Percentiles rank a stretch among this genome's conserved stretches.
Evolutionary conservation across 2,888 invertebrate species (phyloP).

Genomic region (Cheilosia vulpina): DNA sequence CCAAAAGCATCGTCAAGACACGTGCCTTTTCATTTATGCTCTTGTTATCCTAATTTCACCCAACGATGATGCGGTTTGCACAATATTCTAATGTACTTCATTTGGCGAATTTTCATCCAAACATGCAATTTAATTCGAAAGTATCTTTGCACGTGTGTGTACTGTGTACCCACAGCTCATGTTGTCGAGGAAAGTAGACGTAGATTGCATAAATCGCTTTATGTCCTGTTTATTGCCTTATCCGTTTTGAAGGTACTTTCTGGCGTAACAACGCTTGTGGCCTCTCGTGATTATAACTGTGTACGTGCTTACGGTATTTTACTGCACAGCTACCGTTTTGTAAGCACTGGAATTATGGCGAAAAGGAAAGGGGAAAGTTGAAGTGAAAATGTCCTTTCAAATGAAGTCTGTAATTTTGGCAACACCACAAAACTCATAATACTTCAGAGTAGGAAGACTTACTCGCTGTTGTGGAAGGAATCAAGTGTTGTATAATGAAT

Average conservation of each 20-base stretch:
- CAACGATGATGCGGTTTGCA: background rate
- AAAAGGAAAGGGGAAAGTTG: background rate
- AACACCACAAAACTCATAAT: too few species aligned
- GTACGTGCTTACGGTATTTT: background rate
- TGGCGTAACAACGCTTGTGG: background rate
- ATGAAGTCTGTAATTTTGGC: too few species aligned
- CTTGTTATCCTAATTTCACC: background rate
- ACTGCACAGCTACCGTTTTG: slow-evolving; percentile 1
- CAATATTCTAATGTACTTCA: background rate
- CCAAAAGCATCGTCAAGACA: too few species aligned
- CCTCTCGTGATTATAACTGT: background rate
- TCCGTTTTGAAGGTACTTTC: slow-evolving; percentile 4
- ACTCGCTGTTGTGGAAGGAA: too few species aligned
- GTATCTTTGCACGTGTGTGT: slow-evolving; percentile 1
- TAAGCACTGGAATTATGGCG: background rate
- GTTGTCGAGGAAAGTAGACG: background rate
- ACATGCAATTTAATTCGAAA: background rate
- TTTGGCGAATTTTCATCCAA: background rate
- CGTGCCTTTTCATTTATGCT: background rate
- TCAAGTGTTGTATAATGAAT: too few species aligned
- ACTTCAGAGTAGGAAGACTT: too few species aligned
- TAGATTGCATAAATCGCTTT: slow-evolving; percentile 16
- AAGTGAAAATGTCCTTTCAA: background rate
- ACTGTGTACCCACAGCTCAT: background rate
- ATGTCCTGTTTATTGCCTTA: slow-evolving; percentile 18